A percentile compares a stretch with the other conserved stretches of the same genome.
phyloP scores from a whole-genome alignment of 2,797 vertebrate genomes.

The Phoebastria nigripes region DNA sequence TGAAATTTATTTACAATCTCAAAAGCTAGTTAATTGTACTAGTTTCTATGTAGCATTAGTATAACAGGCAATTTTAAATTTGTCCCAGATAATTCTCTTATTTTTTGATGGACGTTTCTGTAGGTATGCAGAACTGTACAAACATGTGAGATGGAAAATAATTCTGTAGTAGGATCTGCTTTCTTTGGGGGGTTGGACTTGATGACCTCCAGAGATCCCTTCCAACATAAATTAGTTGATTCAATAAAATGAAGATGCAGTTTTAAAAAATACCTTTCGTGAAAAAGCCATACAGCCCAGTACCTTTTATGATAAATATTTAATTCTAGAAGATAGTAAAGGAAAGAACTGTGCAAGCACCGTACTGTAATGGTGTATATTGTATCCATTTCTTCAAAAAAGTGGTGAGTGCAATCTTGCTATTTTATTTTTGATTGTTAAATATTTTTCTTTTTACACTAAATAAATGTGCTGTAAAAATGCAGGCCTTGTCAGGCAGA shows the following conservation, averaged over 20 bases:
- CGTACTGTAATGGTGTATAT: not conserved
- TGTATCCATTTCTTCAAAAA: not conserved
- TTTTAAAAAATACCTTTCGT: not conserved
- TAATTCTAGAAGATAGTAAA: not conserved
- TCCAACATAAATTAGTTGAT: not conserved
- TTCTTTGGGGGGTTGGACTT: not conserved
- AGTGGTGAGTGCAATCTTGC: not conserved
- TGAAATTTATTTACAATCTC: not conserved
- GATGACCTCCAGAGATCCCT: not conserved
- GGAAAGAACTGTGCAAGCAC: not conserved
- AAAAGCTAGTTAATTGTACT: not conserved
- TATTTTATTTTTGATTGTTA: not conserved
- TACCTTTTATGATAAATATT: not conserved
- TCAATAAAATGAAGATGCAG: not conserved
- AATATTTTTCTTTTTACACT: not conserved
- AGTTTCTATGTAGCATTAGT: not conserved
- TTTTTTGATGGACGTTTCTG: not conserved
- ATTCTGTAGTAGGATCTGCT: not conserved
- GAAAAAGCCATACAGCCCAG: not conserved
- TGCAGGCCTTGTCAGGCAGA: not conserved
- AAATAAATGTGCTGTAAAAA: not conserved
- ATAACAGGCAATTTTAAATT: not conserved
- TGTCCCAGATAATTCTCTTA: not conserved
- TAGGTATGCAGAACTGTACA: not conserved
- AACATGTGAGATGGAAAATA: not conserved